phyloP scores from a whole-genome alignment of 2,888 invertebrate genomes.

The Acronicta alni region DNA sequence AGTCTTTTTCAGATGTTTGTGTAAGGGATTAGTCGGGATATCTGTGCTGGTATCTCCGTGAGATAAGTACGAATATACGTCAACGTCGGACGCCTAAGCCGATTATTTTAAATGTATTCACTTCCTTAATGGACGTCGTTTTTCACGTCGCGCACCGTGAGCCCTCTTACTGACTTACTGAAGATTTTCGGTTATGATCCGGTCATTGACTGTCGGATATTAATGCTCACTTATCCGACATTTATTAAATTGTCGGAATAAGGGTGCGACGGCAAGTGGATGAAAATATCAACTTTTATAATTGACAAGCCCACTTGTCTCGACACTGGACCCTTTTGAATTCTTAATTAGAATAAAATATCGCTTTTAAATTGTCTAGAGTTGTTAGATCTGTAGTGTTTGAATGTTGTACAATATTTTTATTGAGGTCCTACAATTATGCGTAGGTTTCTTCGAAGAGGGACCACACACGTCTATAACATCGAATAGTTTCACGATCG shows the following conservation, averaged over 20 bases:
- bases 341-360: conserved; percentile 39
- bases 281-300: conserved; percentile 63
- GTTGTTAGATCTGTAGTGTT: conserved; percentile 7
- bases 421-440: conserved; percentile 15
- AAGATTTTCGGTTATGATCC: conserved; percentile 88
- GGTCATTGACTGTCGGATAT: conserved; percentile 85
- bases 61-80: conserved; percentile 89
- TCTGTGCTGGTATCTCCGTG: conserved; percentile 88
- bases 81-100: conserved; percentile 89
- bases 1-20: conserved; percentile 88
- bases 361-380: conserved; percentile 29
- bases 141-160: conserved; percentile 82
- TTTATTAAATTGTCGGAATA: conserved; percentile 80
- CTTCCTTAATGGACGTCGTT: conserved; percentile 89
- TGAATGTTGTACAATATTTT: conserved; percentile 6
- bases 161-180: conserved; percentile 82
- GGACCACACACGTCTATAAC: conserved; percentile 56
- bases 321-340: conserved; percentile 37
- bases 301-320: conserved; percentile 59
- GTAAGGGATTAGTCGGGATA: conserved; percentile 87
- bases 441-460: conserved; percentile 20
- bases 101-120: conserved; percentile 90
- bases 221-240: conserved; percentile 78
- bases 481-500: conserved; percentile 51
- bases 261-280: conserved; percentile 60